These are phyloP conservation scores for Danionella dracula DNA, from an alignment of 2,797 vertebrate species.

Conservation along the genomic window DNA sequence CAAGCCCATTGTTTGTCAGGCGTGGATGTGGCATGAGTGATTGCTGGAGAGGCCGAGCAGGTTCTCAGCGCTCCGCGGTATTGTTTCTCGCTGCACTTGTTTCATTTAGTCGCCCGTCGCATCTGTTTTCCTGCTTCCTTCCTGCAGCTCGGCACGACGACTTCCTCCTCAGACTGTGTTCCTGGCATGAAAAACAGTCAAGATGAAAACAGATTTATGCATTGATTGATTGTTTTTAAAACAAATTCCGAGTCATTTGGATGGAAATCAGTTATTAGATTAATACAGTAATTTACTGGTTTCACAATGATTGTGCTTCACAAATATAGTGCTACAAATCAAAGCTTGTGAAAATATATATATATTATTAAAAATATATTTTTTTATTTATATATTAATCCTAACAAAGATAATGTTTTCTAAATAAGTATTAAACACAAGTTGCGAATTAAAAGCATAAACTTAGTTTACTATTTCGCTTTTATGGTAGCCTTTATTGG, in stretches of 20 bases:
- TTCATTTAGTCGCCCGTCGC: conserved; percentile 70
- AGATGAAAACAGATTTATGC: conserved; percentile 31
- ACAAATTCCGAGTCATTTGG: neutral
- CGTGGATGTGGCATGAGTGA: conserved; percentile 68
- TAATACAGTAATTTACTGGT: too few species aligned
- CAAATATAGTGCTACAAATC: too few species aligned
- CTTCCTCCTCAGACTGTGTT: conserved; percentile 58
- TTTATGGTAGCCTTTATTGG: too few species aligned
- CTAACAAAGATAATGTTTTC: too few species aligned
- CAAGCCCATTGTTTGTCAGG: conserved; percentile 73
- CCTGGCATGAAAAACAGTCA: conserved; percentile 6
- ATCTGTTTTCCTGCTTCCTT: conserved; percentile 85
- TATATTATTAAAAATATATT: too few species aligned
- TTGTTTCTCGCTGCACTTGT: conserved; percentile 62
- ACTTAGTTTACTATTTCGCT: too few species aligned
- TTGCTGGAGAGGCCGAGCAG: conserved; percentile 60
- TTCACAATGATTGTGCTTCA: too few species aligned
- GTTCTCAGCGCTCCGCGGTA: conserved; percentile 58
- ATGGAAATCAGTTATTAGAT: too few species aligned
- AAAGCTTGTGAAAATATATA: too few species aligned
- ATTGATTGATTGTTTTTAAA: conserved; percentile 38
- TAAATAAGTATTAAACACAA: too few species aligned
- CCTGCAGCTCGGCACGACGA: conserved; percentile 69
- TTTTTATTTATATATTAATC: too few species aligned
- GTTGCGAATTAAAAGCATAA: too few species aligned